Base-by-base conservation (phyloP, 92 coral and sea anemone species). In the Epizoanthus illoricatus region DNA sequence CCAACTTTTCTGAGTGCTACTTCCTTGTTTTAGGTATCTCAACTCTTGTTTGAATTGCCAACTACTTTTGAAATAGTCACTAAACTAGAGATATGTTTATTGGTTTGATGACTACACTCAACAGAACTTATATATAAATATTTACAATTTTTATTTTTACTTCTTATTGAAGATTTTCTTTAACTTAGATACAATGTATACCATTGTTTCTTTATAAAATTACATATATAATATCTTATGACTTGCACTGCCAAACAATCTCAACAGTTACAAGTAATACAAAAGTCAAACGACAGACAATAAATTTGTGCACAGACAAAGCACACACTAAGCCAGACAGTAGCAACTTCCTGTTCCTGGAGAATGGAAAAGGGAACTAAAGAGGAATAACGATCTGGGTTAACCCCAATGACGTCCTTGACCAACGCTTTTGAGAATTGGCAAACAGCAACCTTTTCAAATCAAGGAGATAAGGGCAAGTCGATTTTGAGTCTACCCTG, bases 101-200 rank as follows among this genome's bases (percentile, higher is more conserved):
- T 12, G 0, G 47, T 68, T 39, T 68, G 20, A 68, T 68, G 47
- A 19, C 10, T 68, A 68, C 72, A 16, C 72, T 15, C 47, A 33
- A 68, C 72, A 39, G 56, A 68, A 68, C 72, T 33, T 68, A 41
- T 68, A 39, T 68, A 68, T 68, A 68, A 68, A 68, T 68, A 68
- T 68, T 68, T 68, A 68, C 72, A 68, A 5, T 68, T 16, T 65
- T 5, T 39, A 36, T 9, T 68, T 68, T 68, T 68, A 68, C 72
- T 68, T 68, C 52, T 24, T 3, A 43, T 39, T 33, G 71, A 66
- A 66, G 72, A 68, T 68, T 68, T 68, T 66, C 36, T 68, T 36
- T 39, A 68, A 33, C 21, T 68, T 68, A 39, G 39, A 68, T 10
- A 68, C 18, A 58, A 28, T 28, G 33, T 28, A 28, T 28, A 28